Base-by-base conservation (phyloP, 2,113 vertebrate species). In the Oenanthe melanoleuca region DNA sequence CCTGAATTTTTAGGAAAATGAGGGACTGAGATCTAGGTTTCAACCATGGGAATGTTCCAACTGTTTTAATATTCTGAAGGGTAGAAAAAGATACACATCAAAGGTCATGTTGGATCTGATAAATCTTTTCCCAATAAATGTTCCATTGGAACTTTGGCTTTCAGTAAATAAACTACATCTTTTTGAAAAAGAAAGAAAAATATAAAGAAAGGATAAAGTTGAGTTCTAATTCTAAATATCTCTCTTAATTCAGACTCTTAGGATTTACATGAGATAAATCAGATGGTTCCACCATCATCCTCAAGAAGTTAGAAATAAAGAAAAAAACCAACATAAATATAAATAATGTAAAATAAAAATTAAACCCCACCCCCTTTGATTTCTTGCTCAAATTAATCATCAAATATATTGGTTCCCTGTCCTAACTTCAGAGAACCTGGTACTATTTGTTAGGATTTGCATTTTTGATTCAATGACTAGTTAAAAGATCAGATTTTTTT, bases 311-410 rank as follows among this genome's bases (percentile, higher is more conserved):
- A 18, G 33, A 88, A 84, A 70, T 8, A 49, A 49, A 64, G 61
- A 42, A 20, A 4, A 50, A 79, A 56, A 4, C 12, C 12, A 73
- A 17, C 8, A 55, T 16, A 22, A 64, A 37, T 24, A 61, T 24
- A 63, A 47, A 64, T 55, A 3, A 52, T 15, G 42, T 9, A 3
- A 50, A 66, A n/a, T n/a, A 47, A 33, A 19, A 8, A 23, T 40
- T 16, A 18, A 72, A 67, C 63, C 4, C 0, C 23, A 40, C 2
- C 2, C 2, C 6, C 5, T 86, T 33, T 5, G 5, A 60, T 9
- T 50, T 84, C 22, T 64, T 57, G 31, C 23, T 64, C 29, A 78
- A 81, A 72, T 49, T 59, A 34, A 50, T 7, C 6, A 52, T 38
- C 6, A 73, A 18, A 86, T 31, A 34, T 7, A 42, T 63, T 53